Base-by-base conservation (phyloP, 2,113 vertebrate species). In the Harpagus bidentatus region DNA sequence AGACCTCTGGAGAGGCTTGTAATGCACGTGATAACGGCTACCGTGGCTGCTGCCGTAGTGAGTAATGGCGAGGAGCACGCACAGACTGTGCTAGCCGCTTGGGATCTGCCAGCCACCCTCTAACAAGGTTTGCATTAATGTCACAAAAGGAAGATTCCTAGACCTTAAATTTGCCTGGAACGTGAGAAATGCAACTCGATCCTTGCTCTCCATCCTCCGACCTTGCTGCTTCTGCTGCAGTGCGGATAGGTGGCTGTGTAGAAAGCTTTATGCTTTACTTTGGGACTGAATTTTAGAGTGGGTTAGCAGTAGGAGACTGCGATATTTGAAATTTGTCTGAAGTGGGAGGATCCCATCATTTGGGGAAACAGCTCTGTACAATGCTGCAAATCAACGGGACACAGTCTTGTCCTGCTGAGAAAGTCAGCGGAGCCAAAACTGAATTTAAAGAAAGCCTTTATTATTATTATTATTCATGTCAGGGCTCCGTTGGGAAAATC, bases 391-490 rank as follows among this genome's bases (percentile, higher is more conserved):
- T 91, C 96, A 93, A 38, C 25, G 18, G 95, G 91, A 94, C 92
- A 7, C 56, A 16, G 48, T 71, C 93, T 86, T 43, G 87, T 97
- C 96, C 97, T 95, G 95, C 94, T 90, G 92, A 90, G 96, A 97
- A 94, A 96, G 94, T 91, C 93, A 93, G 90, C 63, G 73, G 94
- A 97, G 96, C 93, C 94, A 95, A 98, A 95, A 96, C 93, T 85
- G 92, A 97, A 96, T 95, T 94, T 96, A 82, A 96, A 91, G 89
- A 59, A 93, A 97, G 97, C 95, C 90, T 96, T 97, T 97, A 93
- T 97, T 98, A 95, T 96, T 89, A 85, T 98, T 98, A 97, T 97
- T 98, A 98, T 98, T 98, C 97, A 97, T 97, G 88, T 97, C 97
- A 91, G 95, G 93, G 67, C 72, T 97, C 97, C 59, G 1, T 92